phyloP scores from a whole-genome alignment of 2,888 invertebrate species.

The Lepidochitona cinerea region DNA sequence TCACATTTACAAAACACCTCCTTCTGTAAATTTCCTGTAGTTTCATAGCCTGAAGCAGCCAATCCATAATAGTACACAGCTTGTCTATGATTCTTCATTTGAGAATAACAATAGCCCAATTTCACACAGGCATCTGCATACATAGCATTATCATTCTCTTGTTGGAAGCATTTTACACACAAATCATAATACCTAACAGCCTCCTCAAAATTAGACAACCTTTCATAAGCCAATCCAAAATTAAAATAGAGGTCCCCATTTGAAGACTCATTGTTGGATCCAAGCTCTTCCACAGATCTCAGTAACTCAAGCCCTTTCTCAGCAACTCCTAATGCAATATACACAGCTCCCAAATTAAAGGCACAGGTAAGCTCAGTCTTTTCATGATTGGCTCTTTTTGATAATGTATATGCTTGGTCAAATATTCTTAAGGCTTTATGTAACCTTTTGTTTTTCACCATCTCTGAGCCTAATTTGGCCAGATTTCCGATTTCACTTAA shows the following conservation, averaged over 20 bases:
- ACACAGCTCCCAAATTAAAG: slow-evolving; percentile 62
- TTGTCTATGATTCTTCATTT: slow-evolving; percentile 6
- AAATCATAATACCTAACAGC: slow-evolving; percentile 46
- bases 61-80: slow-evolving; percentile 27
- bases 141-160: slow-evolving; percentile 31
- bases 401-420: slow-evolving; percentile 34
- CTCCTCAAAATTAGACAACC: slow-evolving; percentile 33
- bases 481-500: slow-evolving; percentile 3
- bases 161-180: slow-evolving; percentile 48
- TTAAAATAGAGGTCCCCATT: slow-evolving; percentile 58
- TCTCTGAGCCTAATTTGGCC: slow-evolving; percentile 4
- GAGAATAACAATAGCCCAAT: slow-evolving; percentile 19
- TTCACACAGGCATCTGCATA: neutral
- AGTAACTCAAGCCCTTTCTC: slow-evolving; percentile 49
- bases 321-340: slow-evolving; percentile 42
- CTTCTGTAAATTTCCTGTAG: slow-evolving; percentile 24
- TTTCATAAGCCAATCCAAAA: slow-evolving; percentile 57
- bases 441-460: slow-evolving; percentile 17
- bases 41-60: slow-evolving; percentile 30
- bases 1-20: slow-evolving; percentile 36
- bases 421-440: slow-evolving; percentile 14
- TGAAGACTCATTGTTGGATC: neutral
- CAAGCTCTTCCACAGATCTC: slow-evolving; percentile 46
- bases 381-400: slow-evolving; percentile 40
- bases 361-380: slow-evolving; percentile 53